A percentile compares a stretch with the other conserved stretches of the same genome.
Conservation (phyloP, 2,113 vertebrate genomes). For the Toxostoma redivivum region DNA sequence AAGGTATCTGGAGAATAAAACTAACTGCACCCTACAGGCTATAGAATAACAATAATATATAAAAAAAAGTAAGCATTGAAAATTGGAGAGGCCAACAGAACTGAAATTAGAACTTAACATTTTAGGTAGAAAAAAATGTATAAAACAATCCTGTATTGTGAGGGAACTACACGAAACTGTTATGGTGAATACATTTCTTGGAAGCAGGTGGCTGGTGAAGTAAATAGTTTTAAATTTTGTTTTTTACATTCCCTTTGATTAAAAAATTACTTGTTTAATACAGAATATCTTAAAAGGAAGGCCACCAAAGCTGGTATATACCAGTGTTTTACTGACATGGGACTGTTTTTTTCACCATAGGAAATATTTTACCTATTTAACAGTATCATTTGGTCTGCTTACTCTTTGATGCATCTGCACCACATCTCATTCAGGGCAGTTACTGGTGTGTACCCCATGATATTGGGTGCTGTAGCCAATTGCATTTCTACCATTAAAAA, state of each 20-base stretch:
- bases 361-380: neutral
- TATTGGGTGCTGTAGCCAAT: fast-evolving
- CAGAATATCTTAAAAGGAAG: neutral
- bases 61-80: neutral
- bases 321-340: neutral
- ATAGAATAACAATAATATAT: neutral
- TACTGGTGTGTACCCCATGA: neutral
- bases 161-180: neutral
- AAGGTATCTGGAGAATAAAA: conserved; percentile 13
- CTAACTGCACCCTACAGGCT: neutral
- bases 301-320: neutral
- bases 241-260: neutral
- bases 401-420: neutral
- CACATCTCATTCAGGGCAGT: neutral
- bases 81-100: neutral
- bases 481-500: neutral
- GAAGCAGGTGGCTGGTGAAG: neutral
- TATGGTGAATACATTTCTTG: neutral
- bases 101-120: neutral
- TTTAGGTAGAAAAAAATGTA: neutral
- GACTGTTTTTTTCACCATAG: neutral
- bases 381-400: neutral
- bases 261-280: neutral
- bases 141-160: neutral
- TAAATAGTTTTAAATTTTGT: neutral